These are phyloP conservation scores for Scaptomyza caliginosa DNA, from an alignment of 2,888 invertebrate genomes.

Conservation along the genomic window DNA sequence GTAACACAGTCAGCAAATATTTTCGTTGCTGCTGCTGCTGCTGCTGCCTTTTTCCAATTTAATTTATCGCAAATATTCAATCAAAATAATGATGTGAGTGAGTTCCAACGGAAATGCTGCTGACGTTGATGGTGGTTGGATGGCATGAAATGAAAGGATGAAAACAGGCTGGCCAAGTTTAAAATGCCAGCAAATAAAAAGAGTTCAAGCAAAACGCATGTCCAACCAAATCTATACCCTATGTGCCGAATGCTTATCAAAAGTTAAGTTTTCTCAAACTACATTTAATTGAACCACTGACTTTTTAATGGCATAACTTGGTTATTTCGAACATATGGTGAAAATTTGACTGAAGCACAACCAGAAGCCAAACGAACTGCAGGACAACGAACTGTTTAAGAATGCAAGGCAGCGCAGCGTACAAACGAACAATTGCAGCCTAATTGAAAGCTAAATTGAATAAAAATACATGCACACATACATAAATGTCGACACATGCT, in stretches of 20 bases:
- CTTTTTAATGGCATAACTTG: constrained; percentile 33
- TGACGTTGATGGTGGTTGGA: constrained; percentile 29
- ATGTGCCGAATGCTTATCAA: neutral
- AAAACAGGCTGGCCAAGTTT: constrained; percentile 5
- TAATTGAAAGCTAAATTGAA: constrained; percentile 80
- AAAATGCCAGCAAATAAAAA: constrained; percentile 8
- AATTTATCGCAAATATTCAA: constrained; percentile 81
- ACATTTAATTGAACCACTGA: neutral
- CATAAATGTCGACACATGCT: constrained; percentile 46
- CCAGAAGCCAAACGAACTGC: neutral
- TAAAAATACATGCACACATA: constrained; percentile 58
- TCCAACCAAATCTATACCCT: constrained; percentile 18
- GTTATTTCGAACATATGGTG: constrained; percentile 30
- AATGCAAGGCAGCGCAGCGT: constrained; percentile 69
- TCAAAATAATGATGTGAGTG: constrained; percentile 73
- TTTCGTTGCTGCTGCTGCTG: constrained; percentile 45
- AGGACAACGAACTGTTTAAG: constrained; percentile 63
- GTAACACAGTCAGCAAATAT: constrained; percentile 56
- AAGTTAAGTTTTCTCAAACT: no score
- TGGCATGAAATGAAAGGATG: constrained; percentile 15
- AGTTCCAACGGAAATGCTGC: constrained; percentile 47
- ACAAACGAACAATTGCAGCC: constrained; percentile 80
- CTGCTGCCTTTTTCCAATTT: constrained; percentile 69
- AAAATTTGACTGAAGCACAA: constrained; percentile 47
- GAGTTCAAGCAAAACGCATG: neutral